Conservation (phyloP, 2,113 vertebrate species). For the Oceanites oceanicus region DNA sequence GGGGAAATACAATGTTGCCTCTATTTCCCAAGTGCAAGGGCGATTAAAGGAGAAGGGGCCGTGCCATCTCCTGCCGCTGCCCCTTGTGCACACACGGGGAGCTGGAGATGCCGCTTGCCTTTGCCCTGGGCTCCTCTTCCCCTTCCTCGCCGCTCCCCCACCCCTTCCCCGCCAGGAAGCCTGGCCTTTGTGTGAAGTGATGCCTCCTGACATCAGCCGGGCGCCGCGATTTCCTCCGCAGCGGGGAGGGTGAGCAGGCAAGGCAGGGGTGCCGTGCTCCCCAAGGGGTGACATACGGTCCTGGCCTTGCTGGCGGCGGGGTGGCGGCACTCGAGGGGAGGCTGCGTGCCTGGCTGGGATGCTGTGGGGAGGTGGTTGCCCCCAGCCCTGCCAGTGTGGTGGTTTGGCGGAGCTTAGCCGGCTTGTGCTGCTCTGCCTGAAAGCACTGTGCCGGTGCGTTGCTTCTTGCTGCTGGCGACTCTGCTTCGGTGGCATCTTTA, state of each 20-base stretch:
- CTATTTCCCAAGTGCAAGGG: not conserved
- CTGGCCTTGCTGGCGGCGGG: not conserved
- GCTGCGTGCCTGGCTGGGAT: not conserved
- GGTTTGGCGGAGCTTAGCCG: not conserved
- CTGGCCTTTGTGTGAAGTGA: conserved; percentile 56
- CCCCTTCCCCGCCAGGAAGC: conserved; percentile 29
- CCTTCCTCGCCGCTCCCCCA: conserved; percentile 27
- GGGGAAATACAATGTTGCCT: not conserved
- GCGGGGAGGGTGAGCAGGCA: not conserved
- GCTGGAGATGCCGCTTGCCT: conserved; percentile 6
- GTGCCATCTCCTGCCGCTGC: not conserved
- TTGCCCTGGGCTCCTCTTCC: conserved; percentile 38
- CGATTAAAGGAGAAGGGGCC: not conserved
- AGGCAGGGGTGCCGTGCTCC: not conserved
- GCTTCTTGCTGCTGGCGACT: not conserved
- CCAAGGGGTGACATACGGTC: not conserved
- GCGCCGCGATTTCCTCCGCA: not conserved
- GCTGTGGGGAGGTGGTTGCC: not conserved
- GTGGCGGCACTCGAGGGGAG: fast-evolving
- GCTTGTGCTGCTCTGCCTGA: not conserved
- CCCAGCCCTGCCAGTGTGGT: fast-evolving
- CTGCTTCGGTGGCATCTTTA: not conserved
- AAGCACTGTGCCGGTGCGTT: fast-evolving
- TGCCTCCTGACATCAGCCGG: conserved; percentile 58
- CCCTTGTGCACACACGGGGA: not conserved